phyloP scores from a whole-genome alignment of 2,888 invertebrate genomes.

The Melieria picta region DNA sequence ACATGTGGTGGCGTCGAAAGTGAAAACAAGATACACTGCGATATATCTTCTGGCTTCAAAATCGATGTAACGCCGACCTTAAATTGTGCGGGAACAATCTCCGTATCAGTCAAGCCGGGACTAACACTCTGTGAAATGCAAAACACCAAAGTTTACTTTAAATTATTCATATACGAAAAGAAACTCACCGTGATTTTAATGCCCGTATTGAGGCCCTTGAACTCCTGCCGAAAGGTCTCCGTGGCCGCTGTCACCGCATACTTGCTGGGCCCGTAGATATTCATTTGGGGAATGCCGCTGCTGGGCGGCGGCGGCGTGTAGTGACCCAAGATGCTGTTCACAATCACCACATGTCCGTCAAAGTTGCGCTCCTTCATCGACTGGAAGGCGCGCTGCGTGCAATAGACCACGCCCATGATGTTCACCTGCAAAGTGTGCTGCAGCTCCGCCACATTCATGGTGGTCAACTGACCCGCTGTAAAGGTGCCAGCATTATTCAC shows the following conservation, averaged over 20 bases:
- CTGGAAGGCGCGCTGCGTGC: slow-evolving; percentile 67
- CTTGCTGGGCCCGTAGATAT: slow-evolving; percentile 60
- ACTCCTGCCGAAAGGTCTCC: slow-evolving; percentile 62
- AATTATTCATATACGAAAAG: background rate
- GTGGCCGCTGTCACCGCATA: slow-evolving; percentile 60
- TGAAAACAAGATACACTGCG: slow-evolving; percentile 47
- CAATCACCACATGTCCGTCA: slow-evolving; percentile 68
- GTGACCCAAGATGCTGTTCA: slow-evolving; percentile 65
- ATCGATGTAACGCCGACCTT: slow-evolving; percentile 30
- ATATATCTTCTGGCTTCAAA: slow-evolving; percentile 47
- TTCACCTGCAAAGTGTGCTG: slow-evolving; percentile 66
- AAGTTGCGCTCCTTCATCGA: slow-evolving; percentile 66
- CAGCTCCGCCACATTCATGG: slow-evolving; percentile 44
- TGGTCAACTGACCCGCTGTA: slow-evolving; percentile 41
- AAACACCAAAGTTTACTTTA: no score
- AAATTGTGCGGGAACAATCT: slow-evolving; percentile 32
- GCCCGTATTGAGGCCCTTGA: slow-evolving; percentile 42
- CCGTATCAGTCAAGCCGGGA: slow-evolving; percentile 47
- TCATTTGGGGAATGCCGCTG: slow-evolving; percentile 43
- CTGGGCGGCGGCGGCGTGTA: background rate
- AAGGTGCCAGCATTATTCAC: slow-evolving; percentile 69
- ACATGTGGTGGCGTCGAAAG: slow-evolving; percentile 48
- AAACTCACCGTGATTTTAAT: slow-evolving; percentile 42
- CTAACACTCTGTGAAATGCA: slow-evolving; percentile 45
- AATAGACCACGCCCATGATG: slow-evolving; percentile 65